Evolutionary conservation across 2,888 invertebrate species (phyloP), one percentile per base, ranked within the genome.

Genomic region (Lordiphosa andalusiaca): DNA sequence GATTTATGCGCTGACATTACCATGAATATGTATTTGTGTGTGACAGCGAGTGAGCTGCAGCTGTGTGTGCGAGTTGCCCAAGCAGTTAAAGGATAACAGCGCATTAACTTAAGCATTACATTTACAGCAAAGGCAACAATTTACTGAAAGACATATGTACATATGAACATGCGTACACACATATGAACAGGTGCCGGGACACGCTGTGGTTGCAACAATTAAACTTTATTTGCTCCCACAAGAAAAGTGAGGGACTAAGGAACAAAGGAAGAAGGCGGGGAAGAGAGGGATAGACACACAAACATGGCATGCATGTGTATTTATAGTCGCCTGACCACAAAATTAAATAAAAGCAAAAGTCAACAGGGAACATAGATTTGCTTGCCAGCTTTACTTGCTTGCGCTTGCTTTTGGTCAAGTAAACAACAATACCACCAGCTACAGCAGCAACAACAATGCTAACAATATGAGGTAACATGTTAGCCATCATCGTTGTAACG

Each of bases 11-110:
- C 80, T 77, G 80, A 83, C 80, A 80, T 80, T 80, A 80, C 83
- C 80, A 80, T 80, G 84, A 80, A 80, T 83, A 83, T 80, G 75
- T 80, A 81, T 83, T 70, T 66, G 70, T 74, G 72, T 72, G 72
- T 44, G 44, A 60, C 68, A 66, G 67, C 61, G 42, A 66, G 65
- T 59, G 42, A 64, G 49, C 59, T 83, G 71, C 77, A 66, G 64
- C 46, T 48, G 48, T 66, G 50, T 60, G 52, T 44, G 48, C 53
- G 56, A 53, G 68, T 62, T 67, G 80, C 82, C 75, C 80, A 71
- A 66, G 83, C 78, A 81, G 84, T 78, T 84, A 82, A 81, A 81
- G 81, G 81, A 82, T 84, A 82, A 82, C 84, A 82, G 84, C 75
- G 84, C 74, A 82, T 82, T 82, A 82, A 81, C 75, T 73, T 80